A percentile compares a stretch with the other conserved stretches of the same genome.
These are phyloP conservation scores for Esox lucius DNA, from an alignment of 2,797 vertebrate species.

Conservation along the genomic window DNA sequence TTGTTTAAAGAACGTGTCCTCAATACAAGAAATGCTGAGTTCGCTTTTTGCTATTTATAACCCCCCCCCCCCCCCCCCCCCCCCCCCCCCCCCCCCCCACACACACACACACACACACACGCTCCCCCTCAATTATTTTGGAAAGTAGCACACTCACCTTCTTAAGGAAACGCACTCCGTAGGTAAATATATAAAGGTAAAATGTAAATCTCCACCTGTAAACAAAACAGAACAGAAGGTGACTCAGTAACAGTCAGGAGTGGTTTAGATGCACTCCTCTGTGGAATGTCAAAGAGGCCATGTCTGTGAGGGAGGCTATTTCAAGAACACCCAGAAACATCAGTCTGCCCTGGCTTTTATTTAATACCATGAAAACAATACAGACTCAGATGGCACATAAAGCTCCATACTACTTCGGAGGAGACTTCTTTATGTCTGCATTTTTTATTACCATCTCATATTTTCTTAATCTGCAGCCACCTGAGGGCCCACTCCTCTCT, in stretches of 20 bases:
- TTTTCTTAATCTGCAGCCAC: background rate
- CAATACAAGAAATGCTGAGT: background rate
- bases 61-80: too few relatives aligned
- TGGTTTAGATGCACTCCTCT: slow-evolving; percentile 2
- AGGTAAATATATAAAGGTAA: slow-evolving; percentile 96
- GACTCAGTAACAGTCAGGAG: background rate
- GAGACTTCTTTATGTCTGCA: background rate
- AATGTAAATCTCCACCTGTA: slow-evolving; percentile 97
- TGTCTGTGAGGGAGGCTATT: background rate
- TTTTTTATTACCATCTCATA: background rate
- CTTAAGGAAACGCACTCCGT: slow-evolving; percentile 94
- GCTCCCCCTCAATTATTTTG: background rate
- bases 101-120: too few relatives aligned
- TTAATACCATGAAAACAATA: too few relatives aligned
- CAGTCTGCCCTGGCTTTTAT: background rate
- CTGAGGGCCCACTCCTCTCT: too few relatives aligned
- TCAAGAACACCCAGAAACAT: background rate
- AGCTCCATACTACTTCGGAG: background rate
- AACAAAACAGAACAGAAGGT: background rate
- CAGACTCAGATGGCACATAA: background rate
- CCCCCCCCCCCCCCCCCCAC: too few relatives aligned
- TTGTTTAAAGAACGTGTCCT: background rate
- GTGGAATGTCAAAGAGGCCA: background rate
- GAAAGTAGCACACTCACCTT: slow-evolving; percentile 79
- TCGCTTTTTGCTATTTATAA: background rate